Percentiles rank a stretch among this genome's conserved stretches.
Evolutionary conservation across 2,888 invertebrate species (phyloP).

Genomic region (Danaus chrysippus): DNA sequence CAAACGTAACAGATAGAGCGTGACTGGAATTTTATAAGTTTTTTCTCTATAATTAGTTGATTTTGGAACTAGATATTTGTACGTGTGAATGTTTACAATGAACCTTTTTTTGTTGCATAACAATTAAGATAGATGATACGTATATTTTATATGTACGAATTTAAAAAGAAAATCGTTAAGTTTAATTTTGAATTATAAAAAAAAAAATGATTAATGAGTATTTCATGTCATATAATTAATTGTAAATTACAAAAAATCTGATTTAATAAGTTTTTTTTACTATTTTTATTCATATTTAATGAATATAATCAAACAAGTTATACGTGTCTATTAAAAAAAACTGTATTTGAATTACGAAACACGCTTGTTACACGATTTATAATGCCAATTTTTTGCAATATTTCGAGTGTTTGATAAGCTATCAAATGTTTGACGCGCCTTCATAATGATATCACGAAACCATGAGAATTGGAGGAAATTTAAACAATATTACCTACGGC

Average conservation of each 20-base stretch:
- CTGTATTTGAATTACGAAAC: no score
- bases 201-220: no score
- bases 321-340: no score
- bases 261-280: no score
- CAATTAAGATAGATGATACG: neutral
- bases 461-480: constrained; percentile 25
- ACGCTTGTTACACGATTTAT: neutral
- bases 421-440: constrained; percentile 34
- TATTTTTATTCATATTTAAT: no score
- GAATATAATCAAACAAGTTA: no score
- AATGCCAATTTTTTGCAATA: constrained; percentile 13
- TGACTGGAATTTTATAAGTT: constrained; percentile 14
- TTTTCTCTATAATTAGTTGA: constrained; percentile 17
- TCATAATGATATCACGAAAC: constrained; percentile 36
- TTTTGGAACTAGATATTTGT: constrained; percentile 5
- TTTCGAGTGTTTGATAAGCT: constrained; percentile 35
- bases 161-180: no score
- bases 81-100: constrained; percentile 10
- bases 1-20: constrained; percentile 16
- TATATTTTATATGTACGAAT: no score
- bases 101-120: neutral
- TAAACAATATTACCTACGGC: neutral
- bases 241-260: no score
- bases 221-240: no score
- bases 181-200: no score